Conservation (phyloP, 2,888 invertebrate species). For the Amphipyra berbera region DNA sequence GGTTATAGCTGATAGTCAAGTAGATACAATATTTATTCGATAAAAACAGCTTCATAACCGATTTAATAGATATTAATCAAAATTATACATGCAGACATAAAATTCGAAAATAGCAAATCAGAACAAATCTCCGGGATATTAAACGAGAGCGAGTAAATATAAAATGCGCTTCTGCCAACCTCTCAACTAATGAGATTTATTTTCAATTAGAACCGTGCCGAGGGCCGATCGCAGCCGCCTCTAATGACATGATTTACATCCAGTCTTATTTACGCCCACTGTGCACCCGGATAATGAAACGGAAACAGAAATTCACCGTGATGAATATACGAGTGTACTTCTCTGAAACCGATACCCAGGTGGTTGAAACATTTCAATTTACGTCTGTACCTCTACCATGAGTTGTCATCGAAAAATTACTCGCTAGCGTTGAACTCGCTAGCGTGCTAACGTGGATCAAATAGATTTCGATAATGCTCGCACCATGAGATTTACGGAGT, state of each 20-base stretch:
- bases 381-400: no score
- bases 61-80: neutral
- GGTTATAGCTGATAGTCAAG: no score
- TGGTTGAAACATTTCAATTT: constrained; percentile 42
- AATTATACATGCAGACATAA: neutral
- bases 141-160: constrained; percentile 59
- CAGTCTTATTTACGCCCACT: constrained; percentile 72
- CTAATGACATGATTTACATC: constrained; percentile 83
- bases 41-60: neutral
- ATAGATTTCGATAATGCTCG: no score
- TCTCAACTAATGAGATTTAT: constrained; percentile 79
- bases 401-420: no score
- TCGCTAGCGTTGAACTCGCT: no score
- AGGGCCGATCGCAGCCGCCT: constrained; percentile 70
- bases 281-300: constrained; percentile 67
- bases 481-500: no score
- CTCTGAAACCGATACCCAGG: constrained; percentile 44
- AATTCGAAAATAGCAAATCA: constrained; percentile 31
- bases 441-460: no score
- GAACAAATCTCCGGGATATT: constrained; percentile 34
- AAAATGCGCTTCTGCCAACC: constrained; percentile 68
- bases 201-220: constrained; percentile 76
- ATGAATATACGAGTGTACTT: constrained; percentile 39
- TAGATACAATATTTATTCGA: no score
- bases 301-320: constrained; percentile 58